phyloP scores from a whole-genome alignment of 35 echinoderm and acorn worm species.

The Ophiothrix spiculata region DNA sequence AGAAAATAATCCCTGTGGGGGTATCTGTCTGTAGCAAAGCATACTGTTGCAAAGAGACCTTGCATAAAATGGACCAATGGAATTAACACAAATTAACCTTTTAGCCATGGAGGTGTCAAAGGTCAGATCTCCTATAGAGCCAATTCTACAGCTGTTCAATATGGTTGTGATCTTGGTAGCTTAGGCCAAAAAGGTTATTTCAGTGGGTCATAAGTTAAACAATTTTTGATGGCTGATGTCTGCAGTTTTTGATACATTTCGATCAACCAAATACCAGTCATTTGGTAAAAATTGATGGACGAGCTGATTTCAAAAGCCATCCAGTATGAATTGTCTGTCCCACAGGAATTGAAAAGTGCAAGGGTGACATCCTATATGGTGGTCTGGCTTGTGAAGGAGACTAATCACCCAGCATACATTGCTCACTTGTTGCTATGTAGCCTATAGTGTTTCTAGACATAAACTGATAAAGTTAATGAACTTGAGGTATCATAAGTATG shows the following conservation, averaged over 20 bases:
- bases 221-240: background rate
- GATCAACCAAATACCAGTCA: background rate
- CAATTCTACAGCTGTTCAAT: background rate
- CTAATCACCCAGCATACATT: background rate
- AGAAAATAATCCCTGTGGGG: background rate
- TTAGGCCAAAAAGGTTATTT: background rate
- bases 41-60: background rate
- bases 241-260: no score
- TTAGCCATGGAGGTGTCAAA: background rate
- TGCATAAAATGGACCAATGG: no score
- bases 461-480: background rate
- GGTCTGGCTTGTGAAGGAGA: background rate
- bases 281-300: background rate
- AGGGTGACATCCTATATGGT: background rate
- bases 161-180: background rate
- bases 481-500: background rate
- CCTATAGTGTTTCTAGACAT: background rate
- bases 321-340: background rate
- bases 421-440: background rate
- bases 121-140: background rate
- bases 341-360: background rate
- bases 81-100: background rate
- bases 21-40: background rate
- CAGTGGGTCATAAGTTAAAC: background rate
- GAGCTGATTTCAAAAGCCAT: background rate